Conservation (phyloP, 2,797 vertebrate genomes). For the Hemitrygon akajei region DNA sequence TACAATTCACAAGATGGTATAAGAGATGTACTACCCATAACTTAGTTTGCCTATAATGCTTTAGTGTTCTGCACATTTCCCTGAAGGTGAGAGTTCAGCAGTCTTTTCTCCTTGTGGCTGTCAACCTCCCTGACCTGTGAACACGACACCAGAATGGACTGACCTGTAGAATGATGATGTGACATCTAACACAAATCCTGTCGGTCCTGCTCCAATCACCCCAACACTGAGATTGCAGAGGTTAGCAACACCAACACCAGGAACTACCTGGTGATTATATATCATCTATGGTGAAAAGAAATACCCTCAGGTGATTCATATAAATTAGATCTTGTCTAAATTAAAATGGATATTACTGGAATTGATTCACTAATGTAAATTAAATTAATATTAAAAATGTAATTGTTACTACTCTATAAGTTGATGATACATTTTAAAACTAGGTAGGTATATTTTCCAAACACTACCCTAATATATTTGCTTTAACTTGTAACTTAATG, state of each 20-base stretch:
- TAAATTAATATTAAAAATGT: too few species aligned
- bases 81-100: background rate
- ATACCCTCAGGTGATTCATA: background rate
- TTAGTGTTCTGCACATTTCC: background rate
- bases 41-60: background rate
- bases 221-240: background rate
- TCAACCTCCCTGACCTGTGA: background rate
- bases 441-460: background rate
- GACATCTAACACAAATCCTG: background rate
- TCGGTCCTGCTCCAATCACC: background rate
- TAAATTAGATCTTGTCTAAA: background rate
- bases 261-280: background rate
- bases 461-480: background rate
- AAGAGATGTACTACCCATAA: background rate
- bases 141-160: background rate
- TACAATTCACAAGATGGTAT: background rate
- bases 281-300: background rate
- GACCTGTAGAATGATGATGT: background rate
- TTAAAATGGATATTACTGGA: background rate
- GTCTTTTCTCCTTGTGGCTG: background rate
- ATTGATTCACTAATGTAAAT: background rate
- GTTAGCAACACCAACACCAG: background rate
- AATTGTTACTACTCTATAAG: too few species aligned
- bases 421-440: too few species aligned
- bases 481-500: background rate